Percentiles rank a stretch among this genome's conserved stretches.
Conservation (phyloP, 2,888 invertebrate genomes). For the Syrphus vitripennis region DNA sequence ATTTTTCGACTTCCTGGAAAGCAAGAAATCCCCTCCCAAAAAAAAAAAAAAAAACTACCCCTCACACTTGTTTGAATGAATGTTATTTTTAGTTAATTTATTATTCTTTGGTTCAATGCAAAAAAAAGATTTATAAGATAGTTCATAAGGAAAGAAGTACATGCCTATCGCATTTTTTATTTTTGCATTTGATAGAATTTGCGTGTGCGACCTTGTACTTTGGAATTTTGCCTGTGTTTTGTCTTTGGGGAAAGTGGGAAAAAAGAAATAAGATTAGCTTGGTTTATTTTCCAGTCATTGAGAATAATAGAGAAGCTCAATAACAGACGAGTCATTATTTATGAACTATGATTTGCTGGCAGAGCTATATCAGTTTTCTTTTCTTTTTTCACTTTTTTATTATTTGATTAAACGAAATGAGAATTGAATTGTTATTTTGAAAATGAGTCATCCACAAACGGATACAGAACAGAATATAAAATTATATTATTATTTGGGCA, state of each 20-base stretch:
- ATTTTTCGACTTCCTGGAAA: neutral
- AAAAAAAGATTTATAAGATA: constrained; percentile 73
- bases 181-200: constrained; percentile 46
- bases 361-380: neutral
- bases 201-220: constrained; percentile 66
- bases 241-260: constrained; percentile 32
- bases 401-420: neutral
- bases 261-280: constrained; percentile 31
- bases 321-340: neutral
- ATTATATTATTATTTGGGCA: neutral
- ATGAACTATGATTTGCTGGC: neutral
- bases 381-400: neutral
- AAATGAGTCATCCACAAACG: constrained; percentile 5
- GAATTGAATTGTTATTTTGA: neutral
- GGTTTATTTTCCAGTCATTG: neutral
- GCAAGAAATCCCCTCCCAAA: neutral
- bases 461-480: neutral
- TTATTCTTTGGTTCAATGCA: constrained; percentile 10
- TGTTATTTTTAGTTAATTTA: constrained; percentile 51
- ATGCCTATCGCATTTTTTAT: constrained; percentile 18
- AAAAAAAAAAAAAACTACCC: neutral
- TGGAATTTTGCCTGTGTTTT: constrained; percentile 25
- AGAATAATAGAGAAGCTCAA: neutral
- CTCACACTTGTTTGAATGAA: constrained; percentile 66
- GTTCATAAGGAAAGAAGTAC: neutral